Base-by-base conservation (phyloP, 35 echinoderm and acorn worm genomes). In the Amphiura filiformis region DNA sequence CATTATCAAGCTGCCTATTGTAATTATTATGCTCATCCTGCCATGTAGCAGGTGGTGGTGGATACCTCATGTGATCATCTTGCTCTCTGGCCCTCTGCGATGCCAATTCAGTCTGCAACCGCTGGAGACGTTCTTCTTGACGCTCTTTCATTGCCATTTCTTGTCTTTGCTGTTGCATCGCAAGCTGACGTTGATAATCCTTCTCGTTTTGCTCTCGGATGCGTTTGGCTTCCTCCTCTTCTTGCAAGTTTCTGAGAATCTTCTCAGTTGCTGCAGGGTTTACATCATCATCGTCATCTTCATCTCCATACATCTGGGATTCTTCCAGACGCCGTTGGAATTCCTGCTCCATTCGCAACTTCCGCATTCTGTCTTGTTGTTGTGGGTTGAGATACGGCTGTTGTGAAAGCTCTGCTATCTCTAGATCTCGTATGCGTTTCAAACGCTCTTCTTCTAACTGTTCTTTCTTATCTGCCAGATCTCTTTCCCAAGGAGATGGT, bases 241-340 rank as follows among this genome's bases (percentile, higher is more conserved):
- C 65, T 70, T 42, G 70, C 57, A 36, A 38, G 31, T 87, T 76
- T 78, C 31, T 39, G 32, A 44, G 65, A 30, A 87, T 39, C 40
- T 87, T 49, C 39, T 37, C 84, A 34, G 37, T 56, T 36, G 75
- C 41, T 78, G 57, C 40, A 26, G 61, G 37, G 14, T 83, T 36
- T 1, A 88, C 76, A 35, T 91, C 86, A 39, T 81, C 86, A 40
- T 94, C 88, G 36, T 88, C 93, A 36, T 92, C 90, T 20, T 92
- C 79, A 20, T 87, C 87, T 13, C 80, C 83, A 32, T 94, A 84
- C 75, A 80, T 40, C 38, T 77, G 77, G 2, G 90, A 83, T 47
- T 95, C 93, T 42, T 90, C 90, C 15, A 99, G 77, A 57, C 96
- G 87, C 15, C 83, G 87, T 76, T 99, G 90, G 76, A 99, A 99